Conservation (phyloP, 2,113 vertebrate species). For the Saguinus imperator region DNA sequence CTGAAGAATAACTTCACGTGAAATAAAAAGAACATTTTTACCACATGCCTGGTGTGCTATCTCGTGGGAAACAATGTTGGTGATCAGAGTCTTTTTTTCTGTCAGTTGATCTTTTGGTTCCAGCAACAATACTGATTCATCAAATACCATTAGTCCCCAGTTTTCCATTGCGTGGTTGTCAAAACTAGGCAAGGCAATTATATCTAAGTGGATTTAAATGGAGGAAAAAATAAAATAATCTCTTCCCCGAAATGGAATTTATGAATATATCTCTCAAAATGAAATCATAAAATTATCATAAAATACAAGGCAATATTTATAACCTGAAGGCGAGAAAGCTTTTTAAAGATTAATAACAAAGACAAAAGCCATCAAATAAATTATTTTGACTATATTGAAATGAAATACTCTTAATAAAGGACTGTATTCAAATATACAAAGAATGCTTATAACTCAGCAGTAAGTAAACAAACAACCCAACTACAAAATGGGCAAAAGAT, state of each 20-base stretch:
- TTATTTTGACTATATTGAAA: neutral
- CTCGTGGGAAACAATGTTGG: constrained; percentile 84
- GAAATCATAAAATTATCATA: constrained; percentile 24
- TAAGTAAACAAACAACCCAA: neutral
- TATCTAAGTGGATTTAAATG: constrained; percentile 82
- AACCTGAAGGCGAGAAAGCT: neutral
- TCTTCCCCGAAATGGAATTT: neutral
- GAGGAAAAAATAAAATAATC: constrained; percentile 38
- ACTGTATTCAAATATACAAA: neutral
- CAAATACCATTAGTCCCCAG: constrained; percentile 86
- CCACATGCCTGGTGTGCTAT: constrained; percentile 88
- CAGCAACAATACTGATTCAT: constrained; percentile 79
- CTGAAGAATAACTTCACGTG: neutral
- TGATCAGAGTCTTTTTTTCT: constrained; percentile 72
- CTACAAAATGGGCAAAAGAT: neutral
- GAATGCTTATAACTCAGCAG: neutral
- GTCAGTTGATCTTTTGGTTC: constrained; percentile 72
- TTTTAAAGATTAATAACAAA: neutral
- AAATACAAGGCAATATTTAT: constrained; percentile 19
- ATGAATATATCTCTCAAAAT: neutral
- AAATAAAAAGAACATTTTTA: constrained; percentile 80
- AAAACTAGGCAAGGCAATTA: constrained; percentile 85
- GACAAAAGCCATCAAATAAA: neutral
- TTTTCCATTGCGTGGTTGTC: constrained; percentile 86
- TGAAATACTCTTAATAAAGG: neutral